Conservation (phyloP, 2,113 vertebrate species). For the Antennarius striatus region DNA sequence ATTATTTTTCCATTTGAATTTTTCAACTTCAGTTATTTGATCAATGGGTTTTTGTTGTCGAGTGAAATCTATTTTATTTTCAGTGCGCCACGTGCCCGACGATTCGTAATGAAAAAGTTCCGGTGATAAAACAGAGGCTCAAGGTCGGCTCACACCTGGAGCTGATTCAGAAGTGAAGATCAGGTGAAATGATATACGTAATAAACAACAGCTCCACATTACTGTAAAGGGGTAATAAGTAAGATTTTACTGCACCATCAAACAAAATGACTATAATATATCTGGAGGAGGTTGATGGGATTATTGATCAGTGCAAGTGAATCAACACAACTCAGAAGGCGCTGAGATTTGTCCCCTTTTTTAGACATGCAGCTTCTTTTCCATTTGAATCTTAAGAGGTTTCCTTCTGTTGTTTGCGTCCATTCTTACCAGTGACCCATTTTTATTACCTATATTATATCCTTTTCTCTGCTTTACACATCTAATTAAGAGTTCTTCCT, state of each 20-base stretch:
- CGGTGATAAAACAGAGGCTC: conserved; percentile 21
- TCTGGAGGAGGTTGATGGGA: conserved; percentile 51
- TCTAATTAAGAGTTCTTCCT: no score
- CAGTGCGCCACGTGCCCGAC: not conserved
- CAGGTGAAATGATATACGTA: conserved; percentile 46
- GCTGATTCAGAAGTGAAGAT: conserved; percentile 47
- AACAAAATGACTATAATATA: conserved; percentile 63
- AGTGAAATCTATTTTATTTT: not conserved
- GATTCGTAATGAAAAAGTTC: not conserved
- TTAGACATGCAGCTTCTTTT: conserved; percentile 20
- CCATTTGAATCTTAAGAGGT: conserved; percentile 19
- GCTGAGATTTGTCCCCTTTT: conserved; percentile 40
- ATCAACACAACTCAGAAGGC: conserved; percentile 58
- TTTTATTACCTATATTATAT: no score
- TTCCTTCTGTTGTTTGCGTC: not conserved
- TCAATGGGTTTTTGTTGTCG: not conserved
- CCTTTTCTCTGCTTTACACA: no score
- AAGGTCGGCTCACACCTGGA: conserved; percentile 26
- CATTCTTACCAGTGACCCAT: conserved; percentile 1
- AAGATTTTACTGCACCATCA: conserved; percentile 56
- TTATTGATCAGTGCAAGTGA: conserved; percentile 56
- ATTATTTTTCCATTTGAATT: conserved; percentile 15
- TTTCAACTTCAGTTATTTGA: not conserved
- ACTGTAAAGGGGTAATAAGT: conserved; percentile 57
- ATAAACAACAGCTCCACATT: conserved; percentile 62